Percentiles rank a stretch among this genome's conserved stretches.
These are phyloP conservation scores for Microchirus variegatus DNA, from an alignment of 2,797 vertebrate genomes.

Conservation along the genomic window DNA sequence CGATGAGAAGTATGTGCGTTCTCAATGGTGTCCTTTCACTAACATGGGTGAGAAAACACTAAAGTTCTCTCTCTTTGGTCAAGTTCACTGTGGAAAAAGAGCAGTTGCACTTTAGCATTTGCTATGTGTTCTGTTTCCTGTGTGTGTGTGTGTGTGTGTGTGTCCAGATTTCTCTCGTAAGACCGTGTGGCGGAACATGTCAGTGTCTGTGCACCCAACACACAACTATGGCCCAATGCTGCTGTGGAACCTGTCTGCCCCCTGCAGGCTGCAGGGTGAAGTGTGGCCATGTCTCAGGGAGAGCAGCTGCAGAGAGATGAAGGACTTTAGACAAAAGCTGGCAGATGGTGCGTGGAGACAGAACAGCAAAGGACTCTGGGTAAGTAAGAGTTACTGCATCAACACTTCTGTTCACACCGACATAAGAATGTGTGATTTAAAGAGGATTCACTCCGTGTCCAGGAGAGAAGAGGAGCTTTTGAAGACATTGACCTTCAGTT, in stretches of 20 bases:
- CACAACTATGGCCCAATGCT: constrained; percentile 40
- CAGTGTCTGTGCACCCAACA: constrained; percentile 53
- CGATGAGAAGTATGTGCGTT: constrained; percentile 29
- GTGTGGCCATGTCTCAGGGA: constrained; percentile 79
- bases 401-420: background rate
- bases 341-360: constrained; percentile 57
- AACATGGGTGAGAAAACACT: constrained; percentile 50
- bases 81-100: background rate
- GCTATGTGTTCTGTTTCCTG: background rate
- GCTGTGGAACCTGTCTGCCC: constrained; percentile 79
- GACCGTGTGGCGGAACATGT: constrained; percentile 67
- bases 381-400: constrained; percentile 57
- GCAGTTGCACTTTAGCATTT: background rate
- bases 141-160: constrained; percentile 18
- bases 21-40: constrained; percentile 70
- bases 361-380: constrained; percentile 68
- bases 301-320: constrained; percentile 53
- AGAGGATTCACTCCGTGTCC: background rate
- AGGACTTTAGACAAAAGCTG: constrained; percentile 45
- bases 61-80: background rate
- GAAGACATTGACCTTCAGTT: constrained; percentile 65
- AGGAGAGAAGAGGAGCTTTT: constrained; percentile 74
- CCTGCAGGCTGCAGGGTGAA: constrained; percentile 81
- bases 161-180: constrained; percentile 52
- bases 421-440: background rate